Evolutionary conservation across 2,113 vertebrate species (phyloP), one percentile per base, ranked within the genome.

Genomic region (Capra hircus): DNA sequence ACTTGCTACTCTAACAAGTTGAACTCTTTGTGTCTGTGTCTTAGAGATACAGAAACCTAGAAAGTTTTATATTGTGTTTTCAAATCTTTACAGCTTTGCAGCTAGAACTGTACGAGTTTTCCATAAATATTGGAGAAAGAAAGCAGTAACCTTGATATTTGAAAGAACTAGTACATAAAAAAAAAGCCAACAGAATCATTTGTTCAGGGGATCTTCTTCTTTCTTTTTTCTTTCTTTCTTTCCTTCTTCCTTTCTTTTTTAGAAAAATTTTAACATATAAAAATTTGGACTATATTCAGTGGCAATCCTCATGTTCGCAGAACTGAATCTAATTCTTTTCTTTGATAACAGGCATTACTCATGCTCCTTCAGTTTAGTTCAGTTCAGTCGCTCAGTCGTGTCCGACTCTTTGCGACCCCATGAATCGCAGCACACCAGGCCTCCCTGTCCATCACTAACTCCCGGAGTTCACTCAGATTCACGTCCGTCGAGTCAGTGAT

Each of bases 21-120:
- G 55, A 96, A 88, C 33, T 94, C 96, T 71, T 12, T 40, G 25
- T 88, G 43, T 97, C 89, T 98, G n/a, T 14, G n/a, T 98, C 87
- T 97, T 90, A 81, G 74, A 94, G 91, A 98, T 93, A 94, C 57
- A 93, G 78, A 95, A 80, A 87, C 81, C 97, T 77, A 40, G 36
- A 40, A 96, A 93, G 85, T 71, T 98, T 98, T 97, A 95, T 98
- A 93, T 97, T 96, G 96, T 88, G 16, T 98, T 98, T 98, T 98
- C 97, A 98, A 92, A 94, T 95, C 98, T 98, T 98, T 98, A 98
- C 43, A 96, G 53, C 82, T 97, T 97, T 97, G 67, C 60, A 95
- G 55, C 64, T 78, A 97, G 19, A 71, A 91, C 50, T 98, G 52
- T 86, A 96, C 89, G 88, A 95, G 96, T 98, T 98, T 98, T 98